These are phyloP conservation scores for Phoeniculus purpureus DNA, from an alignment of 2,797 vertebrate genomes.

Conservation along the genomic window DNA sequence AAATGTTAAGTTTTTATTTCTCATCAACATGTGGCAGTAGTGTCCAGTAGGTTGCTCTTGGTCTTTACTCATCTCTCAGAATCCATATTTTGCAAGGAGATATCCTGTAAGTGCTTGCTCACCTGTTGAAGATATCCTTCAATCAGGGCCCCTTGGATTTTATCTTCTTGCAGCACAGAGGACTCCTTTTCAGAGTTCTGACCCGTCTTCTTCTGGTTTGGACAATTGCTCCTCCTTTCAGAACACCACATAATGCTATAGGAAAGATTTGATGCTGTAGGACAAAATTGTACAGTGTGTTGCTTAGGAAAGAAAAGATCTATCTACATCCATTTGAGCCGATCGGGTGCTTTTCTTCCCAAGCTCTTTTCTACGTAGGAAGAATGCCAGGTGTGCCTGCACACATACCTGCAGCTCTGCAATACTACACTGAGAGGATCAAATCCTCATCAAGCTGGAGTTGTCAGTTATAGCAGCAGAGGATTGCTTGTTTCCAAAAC, in stretches of 20 bases:
- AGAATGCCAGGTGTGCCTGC: neutral
- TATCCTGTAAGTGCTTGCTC: neutral
- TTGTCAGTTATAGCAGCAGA: neutral
- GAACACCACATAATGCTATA: neutral
- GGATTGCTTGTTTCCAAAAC: neutral
- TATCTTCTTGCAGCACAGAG: neutral
- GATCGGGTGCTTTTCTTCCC: neutral
- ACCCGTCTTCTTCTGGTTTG: neutral
- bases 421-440: neutral
- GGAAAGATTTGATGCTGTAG: neutral
- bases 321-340: neutral
- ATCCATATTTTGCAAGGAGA: neutral
- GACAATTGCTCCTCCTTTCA: neutral
- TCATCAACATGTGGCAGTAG: neutral
- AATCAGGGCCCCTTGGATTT: neutral
- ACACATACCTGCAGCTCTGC: neutral
- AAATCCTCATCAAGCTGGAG: neutral
- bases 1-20: neutral
- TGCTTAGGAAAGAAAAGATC: neutral
- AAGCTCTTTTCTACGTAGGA: neutral
- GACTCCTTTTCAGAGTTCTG: neutral
- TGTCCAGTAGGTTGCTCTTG: neutral
- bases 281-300: neutral
- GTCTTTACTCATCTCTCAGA: neutral
- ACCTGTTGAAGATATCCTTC: neutral